Percentiles rank a stretch among this genome's conserved stretches.
Conservation (phyloP, 23 tunicate genomes). For the Phallusia fumigata region DNA sequence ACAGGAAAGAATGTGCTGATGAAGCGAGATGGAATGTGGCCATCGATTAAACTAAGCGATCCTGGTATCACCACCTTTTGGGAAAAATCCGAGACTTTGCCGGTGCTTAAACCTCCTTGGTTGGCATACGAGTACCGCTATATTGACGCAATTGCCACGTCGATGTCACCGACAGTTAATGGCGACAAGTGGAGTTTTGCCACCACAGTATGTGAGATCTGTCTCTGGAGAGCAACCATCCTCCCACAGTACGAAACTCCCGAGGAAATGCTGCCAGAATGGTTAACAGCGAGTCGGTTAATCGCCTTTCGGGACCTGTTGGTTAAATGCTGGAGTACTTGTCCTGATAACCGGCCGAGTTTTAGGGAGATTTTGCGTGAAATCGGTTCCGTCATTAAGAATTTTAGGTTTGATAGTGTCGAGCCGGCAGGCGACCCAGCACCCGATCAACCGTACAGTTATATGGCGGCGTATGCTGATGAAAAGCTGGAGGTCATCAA, state of each 20-base stretch:
- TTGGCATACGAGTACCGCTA: slow-evolving; percentile 78
- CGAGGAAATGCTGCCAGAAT: slow-evolving; percentile 35
- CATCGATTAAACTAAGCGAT: slow-evolving; percentile 73
- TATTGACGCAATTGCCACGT: background rate
- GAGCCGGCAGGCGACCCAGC: background rate
- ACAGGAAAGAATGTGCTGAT: slow-evolving; percentile 79
- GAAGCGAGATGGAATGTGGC: slow-evolving; percentile 49
- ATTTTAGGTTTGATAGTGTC: background rate
- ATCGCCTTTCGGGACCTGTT: slow-evolving; percentile 1
- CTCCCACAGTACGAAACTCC: slow-evolving; percentile 6
- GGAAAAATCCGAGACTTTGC: background rate
- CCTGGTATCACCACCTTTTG: slow-evolving; percentile 56
- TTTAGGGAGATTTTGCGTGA: slow-evolving; percentile 75
- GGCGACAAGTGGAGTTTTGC: slow-evolving; percentile 95
- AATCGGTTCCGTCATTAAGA: background rate
- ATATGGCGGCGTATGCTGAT: background rate
- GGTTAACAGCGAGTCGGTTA: slow-evolving; percentile 12
- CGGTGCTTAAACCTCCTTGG: slow-evolving; percentile 82
- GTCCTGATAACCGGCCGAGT: slow-evolving; percentile 55
- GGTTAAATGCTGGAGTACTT: slow-evolving; percentile 51
- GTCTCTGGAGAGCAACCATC: background rate
- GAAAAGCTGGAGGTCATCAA: background rate
- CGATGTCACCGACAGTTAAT: slow-evolving; percentile 18
- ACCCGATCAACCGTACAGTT: background rate
- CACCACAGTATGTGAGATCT: slow-evolving; percentile 83